phyloP scores from a whole-genome alignment of 2,113 vertebrate genomes.

The Melanocharis versteri region DNA sequence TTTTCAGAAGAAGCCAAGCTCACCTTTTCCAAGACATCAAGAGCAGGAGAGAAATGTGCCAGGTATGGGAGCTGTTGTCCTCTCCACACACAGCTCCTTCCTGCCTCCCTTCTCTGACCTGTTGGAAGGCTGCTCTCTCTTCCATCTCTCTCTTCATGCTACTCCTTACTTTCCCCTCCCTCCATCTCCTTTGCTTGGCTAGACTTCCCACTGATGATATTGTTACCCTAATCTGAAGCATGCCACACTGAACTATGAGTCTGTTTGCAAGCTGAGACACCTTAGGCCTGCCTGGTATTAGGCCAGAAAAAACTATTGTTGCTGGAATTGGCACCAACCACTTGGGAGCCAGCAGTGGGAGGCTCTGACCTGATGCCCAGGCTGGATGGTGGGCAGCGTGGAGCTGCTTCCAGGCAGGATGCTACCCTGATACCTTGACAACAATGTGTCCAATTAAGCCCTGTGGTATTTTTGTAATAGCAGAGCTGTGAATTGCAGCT shows the following conservation, averaged over 20 bases:
- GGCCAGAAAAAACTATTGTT: not conserved
- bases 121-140: not conserved
- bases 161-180: not conserved
- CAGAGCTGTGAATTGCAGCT: constrained; percentile 24
- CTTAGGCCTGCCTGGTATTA: not conserved
- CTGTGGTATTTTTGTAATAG: constrained; percentile 45
- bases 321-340: not conserved
- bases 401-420: not conserved
- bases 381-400: not conserved
- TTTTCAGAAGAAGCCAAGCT: not conserved
- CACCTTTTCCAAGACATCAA: not conserved
- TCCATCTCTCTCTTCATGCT: not conserved
- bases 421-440: not conserved
- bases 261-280: not conserved
- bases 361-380: not conserved
- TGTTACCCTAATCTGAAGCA: not conserved
- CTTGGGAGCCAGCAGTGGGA: not conserved
- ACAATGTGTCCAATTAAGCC: not conserved
- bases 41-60: not conserved
- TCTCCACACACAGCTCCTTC: not conserved
- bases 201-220: not conserved
- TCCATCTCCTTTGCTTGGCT: not conserved
- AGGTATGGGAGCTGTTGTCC: not conserved
- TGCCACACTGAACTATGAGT: not conserved
- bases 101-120: not conserved